Evolutionary conservation across 2,797 vertebrate genomes (phyloP).

Genomic region (Clarias fuscus): DNA sequence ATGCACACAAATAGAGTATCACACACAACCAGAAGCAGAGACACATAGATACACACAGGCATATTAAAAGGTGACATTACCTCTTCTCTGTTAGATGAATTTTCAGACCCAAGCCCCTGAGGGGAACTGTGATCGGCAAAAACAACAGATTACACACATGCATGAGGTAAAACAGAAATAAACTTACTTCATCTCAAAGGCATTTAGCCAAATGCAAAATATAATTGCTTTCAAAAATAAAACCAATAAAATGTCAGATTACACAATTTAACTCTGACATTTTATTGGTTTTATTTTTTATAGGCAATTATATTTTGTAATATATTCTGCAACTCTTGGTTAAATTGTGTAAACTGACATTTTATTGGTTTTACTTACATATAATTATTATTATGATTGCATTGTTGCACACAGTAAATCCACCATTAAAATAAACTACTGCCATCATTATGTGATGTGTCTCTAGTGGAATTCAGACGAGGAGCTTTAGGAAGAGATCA

Average conservation of each 20-base stretch:
- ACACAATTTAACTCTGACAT: not conserved
- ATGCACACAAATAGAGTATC: not conserved
- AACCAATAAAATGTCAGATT: not conserved
- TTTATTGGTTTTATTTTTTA: not conserved
- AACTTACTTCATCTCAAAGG: not conserved
- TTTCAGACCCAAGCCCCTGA: constrained; percentile 22
- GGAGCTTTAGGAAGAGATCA: not conserved
- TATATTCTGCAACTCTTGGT: no score
- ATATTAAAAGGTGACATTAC: constrained; percentile 1
- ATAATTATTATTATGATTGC: not conserved
- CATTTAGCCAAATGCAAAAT: not conserved
- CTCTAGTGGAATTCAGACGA: not conserved
- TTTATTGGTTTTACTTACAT: no score
- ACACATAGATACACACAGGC: not conserved
- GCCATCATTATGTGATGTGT: not conserved
- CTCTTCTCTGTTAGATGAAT: constrained; percentile 37
- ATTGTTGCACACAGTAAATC: not conserved
- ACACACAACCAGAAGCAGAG: not conserved
- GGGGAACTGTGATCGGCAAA: constrained; percentile 31
- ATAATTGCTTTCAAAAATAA: not conserved
- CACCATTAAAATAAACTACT: not conserved
- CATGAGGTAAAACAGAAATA: not conserved
- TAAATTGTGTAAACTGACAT: not conserved
- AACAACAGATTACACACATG: not conserved
- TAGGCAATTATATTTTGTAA: not conserved